Conservation (phyloP, 2,888 invertebrate genomes). For the Artemia sinica region DNA sequence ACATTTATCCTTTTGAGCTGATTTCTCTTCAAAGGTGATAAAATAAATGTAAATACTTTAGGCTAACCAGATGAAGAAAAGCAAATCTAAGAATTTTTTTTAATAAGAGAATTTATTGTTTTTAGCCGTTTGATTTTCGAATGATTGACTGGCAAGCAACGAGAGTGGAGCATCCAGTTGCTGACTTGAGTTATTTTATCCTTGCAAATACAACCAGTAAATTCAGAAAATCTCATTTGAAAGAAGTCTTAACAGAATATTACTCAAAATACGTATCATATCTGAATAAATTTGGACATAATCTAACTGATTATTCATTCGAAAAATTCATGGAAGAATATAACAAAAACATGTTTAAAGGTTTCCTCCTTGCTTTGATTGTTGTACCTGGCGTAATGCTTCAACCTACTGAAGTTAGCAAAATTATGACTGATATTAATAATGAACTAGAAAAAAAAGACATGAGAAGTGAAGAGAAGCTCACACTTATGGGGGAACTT, state of each 20-base stretch:
- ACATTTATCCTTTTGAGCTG: too few species aligned
- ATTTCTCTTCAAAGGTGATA: too few species aligned
- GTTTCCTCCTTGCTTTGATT: not conserved
- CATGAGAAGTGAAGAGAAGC: not conserved
- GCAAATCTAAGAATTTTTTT: too few species aligned
- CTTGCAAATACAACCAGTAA: conserved; percentile 19
- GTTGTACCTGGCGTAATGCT: not conserved
- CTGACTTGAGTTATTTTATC: conserved; percentile 20
- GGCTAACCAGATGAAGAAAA: too few species aligned
- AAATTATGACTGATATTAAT: not conserved
- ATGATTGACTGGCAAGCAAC: conserved; percentile 20
- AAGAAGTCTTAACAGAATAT: conserved; percentile 18
- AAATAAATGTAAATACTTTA: too few species aligned
- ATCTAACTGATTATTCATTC: not conserved
- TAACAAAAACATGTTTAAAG: not conserved
- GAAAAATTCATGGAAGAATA: conserved; percentile 7
- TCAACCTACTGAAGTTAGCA: not conserved
- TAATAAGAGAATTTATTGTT: too few species aligned
- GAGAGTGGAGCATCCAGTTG: conserved; percentile 19
- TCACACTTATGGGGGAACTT: too few species aligned
- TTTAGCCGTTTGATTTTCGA: not conserved
- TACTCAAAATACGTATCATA: not conserved
- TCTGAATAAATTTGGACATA: conserved; percentile 14
- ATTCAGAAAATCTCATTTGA: conserved; percentile 18
- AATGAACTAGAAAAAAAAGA: not conserved